Conservation (phyloP, 2,113 vertebrate genomes). For the Aspidoscelis tigris region DNA sequence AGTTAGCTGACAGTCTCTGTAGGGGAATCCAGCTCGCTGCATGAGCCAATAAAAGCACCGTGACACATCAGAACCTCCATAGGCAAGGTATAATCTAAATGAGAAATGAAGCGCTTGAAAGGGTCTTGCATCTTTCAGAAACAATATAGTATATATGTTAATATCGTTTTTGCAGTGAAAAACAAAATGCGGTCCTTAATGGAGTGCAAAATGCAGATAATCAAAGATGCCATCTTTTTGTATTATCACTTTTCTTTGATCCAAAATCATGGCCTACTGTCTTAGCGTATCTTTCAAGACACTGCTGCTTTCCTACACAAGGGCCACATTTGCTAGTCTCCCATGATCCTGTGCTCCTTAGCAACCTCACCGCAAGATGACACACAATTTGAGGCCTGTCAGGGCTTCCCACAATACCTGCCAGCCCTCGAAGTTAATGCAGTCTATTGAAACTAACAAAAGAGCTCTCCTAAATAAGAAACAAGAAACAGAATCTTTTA, state of each 20-base stretch:
- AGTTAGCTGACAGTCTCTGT: constrained; percentile 92
- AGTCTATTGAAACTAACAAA: too few relatives aligned
- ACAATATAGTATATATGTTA: not conserved
- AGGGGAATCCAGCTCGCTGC: constrained; percentile 95
- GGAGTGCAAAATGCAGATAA: too few relatives aligned
- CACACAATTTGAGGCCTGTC: too few relatives aligned
- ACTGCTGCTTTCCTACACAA: too few relatives aligned
- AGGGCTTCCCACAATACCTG: too few relatives aligned
- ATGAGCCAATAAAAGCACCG: constrained; percentile 96
- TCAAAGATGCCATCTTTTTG: not conserved
- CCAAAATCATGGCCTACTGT: not conserved
- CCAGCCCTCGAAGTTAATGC: too few relatives aligned
- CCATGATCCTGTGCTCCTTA: too few relatives aligned
- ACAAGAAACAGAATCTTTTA: too few relatives aligned
- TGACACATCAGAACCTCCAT: constrained; percentile 94
- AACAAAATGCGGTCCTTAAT: not conserved
- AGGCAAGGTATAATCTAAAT: constrained; percentile 89
- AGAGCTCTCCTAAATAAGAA: too few relatives aligned
- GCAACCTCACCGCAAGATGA: too few relatives aligned
- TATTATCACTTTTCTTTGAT: not conserved
- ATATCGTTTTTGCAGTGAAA: not conserved
- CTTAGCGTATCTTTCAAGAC: not conserved
- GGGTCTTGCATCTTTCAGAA: not conserved
- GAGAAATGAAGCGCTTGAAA: not conserved
- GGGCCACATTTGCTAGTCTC: too few relatives aligned